phyloP scores from a whole-genome alignment of 2,888 invertebrate species.

The Diaprepes abbreviatus region DNA sequence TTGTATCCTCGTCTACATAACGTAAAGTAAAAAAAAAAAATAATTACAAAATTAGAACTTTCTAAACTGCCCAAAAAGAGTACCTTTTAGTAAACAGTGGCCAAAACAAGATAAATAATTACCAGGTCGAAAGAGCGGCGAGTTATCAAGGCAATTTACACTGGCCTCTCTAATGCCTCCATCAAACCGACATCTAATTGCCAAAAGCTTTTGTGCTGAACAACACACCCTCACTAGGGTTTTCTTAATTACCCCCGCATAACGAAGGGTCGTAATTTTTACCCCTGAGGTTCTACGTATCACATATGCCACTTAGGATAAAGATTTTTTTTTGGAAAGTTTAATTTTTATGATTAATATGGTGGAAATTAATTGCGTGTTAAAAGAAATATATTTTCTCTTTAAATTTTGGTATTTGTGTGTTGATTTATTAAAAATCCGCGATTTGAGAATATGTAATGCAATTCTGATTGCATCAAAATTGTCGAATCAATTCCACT shows the following conservation, averaged over 20 bases:
- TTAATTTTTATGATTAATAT: conserved; percentile 10
- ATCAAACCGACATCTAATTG: conserved; percentile 62
- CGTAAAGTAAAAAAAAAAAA: too few relatives aligned
- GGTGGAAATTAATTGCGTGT: not conserved
- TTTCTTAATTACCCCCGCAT: conserved; percentile 62
- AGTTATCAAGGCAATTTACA: conserved; percentile 62
- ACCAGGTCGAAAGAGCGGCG: conserved; percentile 54
- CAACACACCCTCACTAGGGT: conserved; percentile 56
- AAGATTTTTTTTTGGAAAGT: conserved; percentile 11
- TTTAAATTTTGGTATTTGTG: too few relatives aligned
- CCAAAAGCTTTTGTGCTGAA: conserved; percentile 65
- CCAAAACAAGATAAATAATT: conserved; percentile 55
- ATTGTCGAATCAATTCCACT: too few relatives aligned
- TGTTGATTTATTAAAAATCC: too few relatives aligned
- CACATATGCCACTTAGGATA: conserved; percentile 45
- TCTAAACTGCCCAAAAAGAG: not conserved
- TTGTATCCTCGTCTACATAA: too few relatives aligned
- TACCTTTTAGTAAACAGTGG: not conserved
- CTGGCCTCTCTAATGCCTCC: conserved; percentile 61
- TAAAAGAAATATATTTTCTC: not conserved
- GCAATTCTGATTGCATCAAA: too few relatives aligned
- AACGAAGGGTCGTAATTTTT: conserved; percentile 45
- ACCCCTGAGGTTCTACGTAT: conserved; percentile 31
- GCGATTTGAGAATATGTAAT: too few relatives aligned
- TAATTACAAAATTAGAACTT: too few relatives aligned